Evolutionary conservation across 2,797 vertebrate species (phyloP), one percentile per base, ranked within the genome.

Genomic region (Ptychobarbus kaznakovi): DNA sequence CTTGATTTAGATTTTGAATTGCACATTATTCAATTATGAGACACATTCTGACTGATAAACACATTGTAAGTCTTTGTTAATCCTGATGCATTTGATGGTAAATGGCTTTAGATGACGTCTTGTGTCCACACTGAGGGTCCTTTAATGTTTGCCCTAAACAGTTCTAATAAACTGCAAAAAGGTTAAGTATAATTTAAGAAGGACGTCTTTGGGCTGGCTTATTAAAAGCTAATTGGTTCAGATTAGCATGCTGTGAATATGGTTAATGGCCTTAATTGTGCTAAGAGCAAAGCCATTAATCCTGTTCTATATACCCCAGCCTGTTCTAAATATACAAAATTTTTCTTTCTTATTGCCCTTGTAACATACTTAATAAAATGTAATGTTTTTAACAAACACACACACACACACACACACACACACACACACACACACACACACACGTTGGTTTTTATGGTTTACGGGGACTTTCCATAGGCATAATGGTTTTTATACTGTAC

Each of bases 241-340:
- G 75, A 79, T 84, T 72, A 84, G 51, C 75, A 84, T 46, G 75
- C 63, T 69, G 63, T 79, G 75, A 84, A 70, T 69, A 84, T 61
- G 49, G 51, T 46, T 84, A 84, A 84, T 84, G 65, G 66, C 63
- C 51, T 56, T 79, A 70, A 84, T 70, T 84, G n/a, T 72, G 51
- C 70, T 79, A 84, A 78, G 49, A 58, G 83, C 16, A 78, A 79
- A 84, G 65, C 75, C 63, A 84, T 84, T 84, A 84, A 84, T 78
- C 83, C 74, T 79, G 38, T 58, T 65, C 35, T n/a, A 84, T 53
- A 70, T 58, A 58, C 11, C 65, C 18, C 40, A 35, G 53, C 13
- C 75, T 46, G n/a, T n/a, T 84, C 8, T 44, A 28, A n/a, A 42
- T 20, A 77, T 28, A 12, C n/a, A 79, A 16, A 16, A n/a, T 25